These are phyloP conservation scores for Girardia tigrina DNA, from an alignment of 2,888 invertebrate genomes.

Conservation along the genomic window DNA sequence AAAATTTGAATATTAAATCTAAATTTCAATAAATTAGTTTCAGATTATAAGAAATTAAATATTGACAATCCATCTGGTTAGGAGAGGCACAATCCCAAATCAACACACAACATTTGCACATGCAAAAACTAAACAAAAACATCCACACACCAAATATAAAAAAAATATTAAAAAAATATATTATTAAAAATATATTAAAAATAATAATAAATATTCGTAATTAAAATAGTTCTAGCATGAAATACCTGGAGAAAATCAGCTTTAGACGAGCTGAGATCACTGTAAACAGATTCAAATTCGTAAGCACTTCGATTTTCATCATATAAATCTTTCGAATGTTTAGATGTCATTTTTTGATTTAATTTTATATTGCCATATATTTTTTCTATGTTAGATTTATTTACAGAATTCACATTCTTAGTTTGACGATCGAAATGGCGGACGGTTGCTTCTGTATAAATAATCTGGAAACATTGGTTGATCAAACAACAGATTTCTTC, in stretches of 20 bases:
- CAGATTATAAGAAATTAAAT: no score
- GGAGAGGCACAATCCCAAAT: no score
- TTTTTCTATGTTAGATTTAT: not conserved
- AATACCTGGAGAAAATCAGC: not conserved
- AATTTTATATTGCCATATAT: no score
- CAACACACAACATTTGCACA: no score
- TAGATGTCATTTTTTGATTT: not conserved
- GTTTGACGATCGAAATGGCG: not conserved
- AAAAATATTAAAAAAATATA: no score
- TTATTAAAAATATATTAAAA: no score
- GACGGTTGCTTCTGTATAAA: not conserved
- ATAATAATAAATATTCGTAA: not conserved
- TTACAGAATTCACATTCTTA: not conserved
- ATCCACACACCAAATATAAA: no score
- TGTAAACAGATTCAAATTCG: not conserved
- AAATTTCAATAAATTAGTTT: no score
- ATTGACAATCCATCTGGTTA: no score
- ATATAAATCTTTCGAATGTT: not conserved
- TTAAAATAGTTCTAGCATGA: not conserved
- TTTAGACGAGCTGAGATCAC: not conserved
- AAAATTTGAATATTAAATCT: no score
- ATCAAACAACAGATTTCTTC: constrained; percentile 1
- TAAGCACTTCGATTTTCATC: not conserved
- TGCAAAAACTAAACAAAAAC: no score
- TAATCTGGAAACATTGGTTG: not conserved